Percentiles rank a stretch among this genome's conserved stretches.
Conservation (phyloP, 2,888 invertebrate species). For the Ypsolopha sequella region DNA sequence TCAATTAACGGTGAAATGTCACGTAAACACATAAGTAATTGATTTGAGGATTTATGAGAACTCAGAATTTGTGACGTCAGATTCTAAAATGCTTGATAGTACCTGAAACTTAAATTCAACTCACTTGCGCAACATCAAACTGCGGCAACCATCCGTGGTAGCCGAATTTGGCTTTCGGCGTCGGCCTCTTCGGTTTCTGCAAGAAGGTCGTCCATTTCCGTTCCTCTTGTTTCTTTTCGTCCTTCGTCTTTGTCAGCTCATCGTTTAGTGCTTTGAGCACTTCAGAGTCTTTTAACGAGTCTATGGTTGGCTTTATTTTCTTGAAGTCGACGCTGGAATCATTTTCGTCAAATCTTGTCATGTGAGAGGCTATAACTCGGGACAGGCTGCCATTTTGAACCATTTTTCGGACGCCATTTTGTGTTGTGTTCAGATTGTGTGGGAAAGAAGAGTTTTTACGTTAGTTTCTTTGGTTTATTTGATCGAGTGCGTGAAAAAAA, state of each 20-base stretch:
- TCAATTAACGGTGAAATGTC: no score
- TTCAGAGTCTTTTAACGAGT: constrained; percentile 75
- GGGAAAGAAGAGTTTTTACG: not conserved
- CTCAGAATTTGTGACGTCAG: no score
- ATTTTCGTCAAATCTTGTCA: constrained; percentile 39
- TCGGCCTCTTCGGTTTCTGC: constrained; percentile 78
- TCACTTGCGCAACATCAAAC: constrained; percentile 26
- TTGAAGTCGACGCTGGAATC: constrained; percentile 76
- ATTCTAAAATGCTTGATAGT: not conserved
- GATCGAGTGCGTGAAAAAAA: not conserved
- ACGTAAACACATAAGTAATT: no score
- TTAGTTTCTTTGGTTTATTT: not conserved
- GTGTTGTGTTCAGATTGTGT: not conserved
- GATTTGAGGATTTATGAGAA: no score
- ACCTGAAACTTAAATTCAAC: constrained; percentile 4
- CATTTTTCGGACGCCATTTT: constrained; percentile 17
- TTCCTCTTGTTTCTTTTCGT: constrained; percentile 64
- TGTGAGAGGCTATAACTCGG: constrained; percentile 47
- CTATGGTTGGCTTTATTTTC: constrained; percentile 74
- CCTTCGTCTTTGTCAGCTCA: constrained; percentile 57
- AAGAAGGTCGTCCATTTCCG: constrained; percentile 82
- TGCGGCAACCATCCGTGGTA: constrained; percentile 28
- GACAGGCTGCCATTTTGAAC: constrained; percentile 35
- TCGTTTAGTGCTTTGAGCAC: constrained; percentile 75
- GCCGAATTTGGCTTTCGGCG: constrained; percentile 57